Conservation (phyloP, 2,888 invertebrate species). For the Cheilosia variabilis region DNA sequence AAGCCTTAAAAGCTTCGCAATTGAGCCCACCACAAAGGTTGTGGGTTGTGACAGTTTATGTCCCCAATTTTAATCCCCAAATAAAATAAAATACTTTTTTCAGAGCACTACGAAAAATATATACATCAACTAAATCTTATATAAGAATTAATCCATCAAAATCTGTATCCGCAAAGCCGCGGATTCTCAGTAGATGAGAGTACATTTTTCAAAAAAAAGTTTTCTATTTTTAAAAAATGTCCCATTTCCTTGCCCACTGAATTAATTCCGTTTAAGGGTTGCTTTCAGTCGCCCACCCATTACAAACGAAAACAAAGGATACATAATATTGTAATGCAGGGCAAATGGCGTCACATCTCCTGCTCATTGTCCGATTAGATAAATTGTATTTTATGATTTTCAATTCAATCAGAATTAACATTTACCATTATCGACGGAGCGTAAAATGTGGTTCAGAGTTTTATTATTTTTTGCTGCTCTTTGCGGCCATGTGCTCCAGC, state of each 20-base stretch:
- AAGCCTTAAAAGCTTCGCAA: too few species aligned
- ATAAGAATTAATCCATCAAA: too few species aligned
- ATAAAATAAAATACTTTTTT: too few species aligned
- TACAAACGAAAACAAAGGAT: slow-evolving; percentile 42
- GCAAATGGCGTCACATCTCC: slow-evolving; percentile 44
- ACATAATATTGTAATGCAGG: slow-evolving; percentile 13
- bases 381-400: slow-evolving; percentile 74
- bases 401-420: slow-evolving; percentile 73
- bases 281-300: slow-evolving; percentile 21
- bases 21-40: too few species aligned
- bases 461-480: slow-evolving; percentile 25
- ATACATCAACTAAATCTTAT: too few species aligned
- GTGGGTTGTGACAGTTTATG: too few species aligned
- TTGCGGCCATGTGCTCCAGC: slow-evolving; percentile 55
- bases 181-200: neutral
- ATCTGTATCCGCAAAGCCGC: neutral
- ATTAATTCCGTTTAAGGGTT: slow-evolving; percentile 33
- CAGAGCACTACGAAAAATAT: too few species aligned
- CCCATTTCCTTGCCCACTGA: slow-evolving; percentile 16
- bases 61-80: too few species aligned
- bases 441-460: slow-evolving; percentile 66
- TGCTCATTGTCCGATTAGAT: slow-evolving; percentile 71
- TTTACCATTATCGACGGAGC: slow-evolving; percentile 72
- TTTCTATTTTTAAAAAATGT: neutral
- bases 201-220: neutral